These are phyloP conservation scores for Aleadryas rufinucha DNA, from an alignment of 2,113 vertebrate species.

Conservation along the genomic window DNA sequence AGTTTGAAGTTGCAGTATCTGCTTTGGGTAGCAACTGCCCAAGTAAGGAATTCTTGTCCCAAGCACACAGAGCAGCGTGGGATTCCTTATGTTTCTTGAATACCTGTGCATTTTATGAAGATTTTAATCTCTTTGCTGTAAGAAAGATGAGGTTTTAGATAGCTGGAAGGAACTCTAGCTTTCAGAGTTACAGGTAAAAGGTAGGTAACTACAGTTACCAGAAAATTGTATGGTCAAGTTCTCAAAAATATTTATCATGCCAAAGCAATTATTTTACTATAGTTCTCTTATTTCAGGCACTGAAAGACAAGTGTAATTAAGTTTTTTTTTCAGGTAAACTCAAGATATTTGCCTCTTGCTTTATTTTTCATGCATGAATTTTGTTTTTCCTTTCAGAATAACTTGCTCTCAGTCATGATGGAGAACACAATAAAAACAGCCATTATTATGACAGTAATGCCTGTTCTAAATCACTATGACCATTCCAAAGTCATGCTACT, in stretches of 20 bases:
- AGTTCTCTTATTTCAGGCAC: background rate
- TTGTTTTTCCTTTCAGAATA: background rate
- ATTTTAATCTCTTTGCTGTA: background rate
- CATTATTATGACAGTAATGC: background rate
- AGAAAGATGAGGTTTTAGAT: background rate
- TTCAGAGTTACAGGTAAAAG: background rate
- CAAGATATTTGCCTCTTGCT: background rate
- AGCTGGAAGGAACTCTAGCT: background rate
- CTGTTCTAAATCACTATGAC: background rate
- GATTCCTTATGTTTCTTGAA: background rate
- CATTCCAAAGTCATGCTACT: background rate
- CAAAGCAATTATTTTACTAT: background rate
- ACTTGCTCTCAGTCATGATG: background rate
- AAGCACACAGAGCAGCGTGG: background rate
- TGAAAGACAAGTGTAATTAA: background rate
- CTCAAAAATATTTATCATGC: background rate
- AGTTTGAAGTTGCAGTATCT: background rate
- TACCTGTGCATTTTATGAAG: background rate
- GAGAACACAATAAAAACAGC: background rate
- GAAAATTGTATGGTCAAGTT: background rate
- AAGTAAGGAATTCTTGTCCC: background rate
- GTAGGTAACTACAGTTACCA: background rate
- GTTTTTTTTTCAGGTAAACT: background rate
- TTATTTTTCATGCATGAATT: background rate
- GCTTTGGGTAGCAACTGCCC: background rate